Evolutionary conservation across 2,888 invertebrate species (phyloP).

Genomic region (Drosophila pseudotakahashii): DNA sequence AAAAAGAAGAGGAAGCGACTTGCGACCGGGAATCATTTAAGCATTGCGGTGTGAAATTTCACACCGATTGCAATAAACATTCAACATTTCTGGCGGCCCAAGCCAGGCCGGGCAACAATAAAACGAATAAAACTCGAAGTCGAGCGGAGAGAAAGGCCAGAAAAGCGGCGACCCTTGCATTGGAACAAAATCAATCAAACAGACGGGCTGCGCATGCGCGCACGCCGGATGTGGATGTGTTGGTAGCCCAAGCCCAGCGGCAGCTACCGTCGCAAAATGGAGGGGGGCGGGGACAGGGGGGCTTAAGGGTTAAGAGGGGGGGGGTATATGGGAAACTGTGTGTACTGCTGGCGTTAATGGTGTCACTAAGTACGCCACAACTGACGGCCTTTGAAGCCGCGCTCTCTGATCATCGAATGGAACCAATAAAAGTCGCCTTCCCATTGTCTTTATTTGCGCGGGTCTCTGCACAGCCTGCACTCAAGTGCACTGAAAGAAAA

Average conservation of each 20-base stretch:
- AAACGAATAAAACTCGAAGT: constrained; percentile 30
- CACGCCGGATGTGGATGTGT: constrained; percentile 73
- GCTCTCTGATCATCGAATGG: constrained; percentile 82
- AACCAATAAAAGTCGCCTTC: constrained; percentile 81
- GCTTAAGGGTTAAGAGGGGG: neutral
- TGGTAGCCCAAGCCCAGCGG: constrained; percentile 25
- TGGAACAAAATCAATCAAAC: constrained; percentile 82
- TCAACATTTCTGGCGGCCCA: constrained; percentile 42
- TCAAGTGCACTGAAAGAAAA: constrained; percentile 5
- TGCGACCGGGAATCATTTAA: constrained; percentile 78
- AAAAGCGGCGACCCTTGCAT: constrained; percentile 65
- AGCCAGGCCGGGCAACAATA: constrained; percentile 49
- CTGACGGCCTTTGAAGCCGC: constrained; percentile 45
- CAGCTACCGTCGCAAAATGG: too few species aligned
- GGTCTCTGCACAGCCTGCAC: constrained; percentile 4
- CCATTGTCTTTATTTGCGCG: constrained; percentile 72
- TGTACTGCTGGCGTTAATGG: constrained; percentile 68
- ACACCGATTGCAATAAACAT: constrained; percentile 82
- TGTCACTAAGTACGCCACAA: constrained; percentile 80
- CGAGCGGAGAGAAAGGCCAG: constrained; percentile 47
- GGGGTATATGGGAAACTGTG: neutral
- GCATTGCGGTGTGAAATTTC: constrained; percentile 84
- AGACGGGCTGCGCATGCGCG: constrained; percentile 63
- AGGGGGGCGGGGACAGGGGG: neutral
- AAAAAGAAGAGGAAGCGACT: constrained; percentile 28